A percentile compares a stretch with the other conserved stretches of the same genome.
phyloP scores from a whole-genome alignment of 1,140 invertebrate genomes.

The Holotrichia oblita region DNA sequence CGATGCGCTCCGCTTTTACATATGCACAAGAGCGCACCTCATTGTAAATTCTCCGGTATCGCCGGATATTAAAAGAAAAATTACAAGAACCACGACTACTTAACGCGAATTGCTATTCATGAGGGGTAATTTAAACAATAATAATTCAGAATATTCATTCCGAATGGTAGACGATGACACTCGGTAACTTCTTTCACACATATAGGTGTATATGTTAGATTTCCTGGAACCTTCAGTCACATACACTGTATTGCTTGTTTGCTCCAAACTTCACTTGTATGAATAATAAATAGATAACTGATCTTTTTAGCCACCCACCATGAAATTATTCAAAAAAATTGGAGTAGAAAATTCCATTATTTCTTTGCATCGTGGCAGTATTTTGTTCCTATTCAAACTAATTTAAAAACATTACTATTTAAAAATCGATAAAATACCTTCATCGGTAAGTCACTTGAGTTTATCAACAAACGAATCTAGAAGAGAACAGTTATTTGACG shows the following conservation, averaged over 20 bases:
- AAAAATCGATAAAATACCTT: too few species aligned
- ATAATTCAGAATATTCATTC: too few species aligned
- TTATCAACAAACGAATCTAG: too few species aligned
- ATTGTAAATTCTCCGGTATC: conserved; percentile 32
- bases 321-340: not conserved
- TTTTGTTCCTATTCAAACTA: too few species aligned
- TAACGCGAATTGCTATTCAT: conserved; percentile 38
- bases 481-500: too few species aligned
- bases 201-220: conserved; percentile 16
- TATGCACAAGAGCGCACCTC: conserved; percentile 15
- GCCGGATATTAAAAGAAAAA: conserved; percentile 40
- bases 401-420: too few species aligned
- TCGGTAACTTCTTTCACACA: conserved; percentile 35
- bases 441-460: too few species aligned
- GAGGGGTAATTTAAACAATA: conserved; percentile 38
- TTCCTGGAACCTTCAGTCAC: conserved; percentile 40
- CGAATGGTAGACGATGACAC: conserved; percentile 20
- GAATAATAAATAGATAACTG: conserved; percentile 33
- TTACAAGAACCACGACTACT: conserved; percentile 35
- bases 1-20: conserved; percentile 21
- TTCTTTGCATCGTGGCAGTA: too few species aligned
- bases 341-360: too few species aligned
- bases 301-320: conserved; percentile 17
- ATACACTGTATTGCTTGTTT: conserved; percentile 26
- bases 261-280: conserved; percentile 29